Percentiles rank a stretch among this genome's conserved stretches.
Evolutionary conservation across 2,113 vertebrate species (phyloP).

Genomic region (Peromyscus maniculatus): DNA sequence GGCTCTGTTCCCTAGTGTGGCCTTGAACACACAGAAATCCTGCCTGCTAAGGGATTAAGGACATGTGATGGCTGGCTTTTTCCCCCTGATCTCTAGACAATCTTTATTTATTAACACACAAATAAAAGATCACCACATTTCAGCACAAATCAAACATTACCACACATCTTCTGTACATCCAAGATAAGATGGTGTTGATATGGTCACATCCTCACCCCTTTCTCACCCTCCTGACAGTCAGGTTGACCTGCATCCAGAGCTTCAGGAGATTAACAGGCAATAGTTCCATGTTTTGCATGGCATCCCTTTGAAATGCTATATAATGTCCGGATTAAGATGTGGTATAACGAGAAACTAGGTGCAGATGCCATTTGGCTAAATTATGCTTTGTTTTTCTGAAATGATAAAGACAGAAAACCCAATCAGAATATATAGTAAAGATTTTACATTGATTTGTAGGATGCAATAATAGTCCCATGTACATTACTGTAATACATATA

Average conservation of each 20-base stretch:
- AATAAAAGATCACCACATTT: no score
- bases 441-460: background rate
- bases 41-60: no score
- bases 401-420: background rate
- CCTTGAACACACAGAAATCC: no score
- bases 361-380: background rate
- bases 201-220: background rate
- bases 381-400: slow-evolving; percentile 50
- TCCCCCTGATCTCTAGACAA: no score
- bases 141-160: no score
- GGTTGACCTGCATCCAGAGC: background rate
- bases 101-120: no score
- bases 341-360: background rate
- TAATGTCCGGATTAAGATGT: background rate
- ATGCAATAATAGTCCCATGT: background rate
- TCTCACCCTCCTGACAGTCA: background rate
- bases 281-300: background rate
- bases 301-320: background rate
- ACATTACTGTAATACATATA: background rate
- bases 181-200: background rate
- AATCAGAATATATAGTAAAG: background rate
- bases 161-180: background rate
- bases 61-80: no score
- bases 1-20: no score
- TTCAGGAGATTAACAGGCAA: background rate